Percentiles rank a stretch among this genome's conserved stretches.
phyloP scores from a whole-genome alignment of 1,140 invertebrate species.

The Drosophila sechellia region DNA sequence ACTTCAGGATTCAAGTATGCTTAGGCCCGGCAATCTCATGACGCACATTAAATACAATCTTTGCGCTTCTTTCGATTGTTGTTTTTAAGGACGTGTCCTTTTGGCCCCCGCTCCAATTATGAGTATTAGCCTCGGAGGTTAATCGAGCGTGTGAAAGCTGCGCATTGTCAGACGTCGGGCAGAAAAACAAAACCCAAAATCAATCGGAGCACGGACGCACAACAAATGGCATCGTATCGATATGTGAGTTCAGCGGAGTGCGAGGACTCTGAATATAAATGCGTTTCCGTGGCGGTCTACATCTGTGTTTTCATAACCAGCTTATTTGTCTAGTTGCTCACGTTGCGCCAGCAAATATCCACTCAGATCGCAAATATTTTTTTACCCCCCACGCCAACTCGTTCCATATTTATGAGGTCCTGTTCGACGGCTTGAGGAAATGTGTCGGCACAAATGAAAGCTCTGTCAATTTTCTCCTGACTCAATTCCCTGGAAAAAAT shows the following conservation, averaged over 20 bases:
- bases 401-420: constrained; percentile 27
- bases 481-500: constrained; percentile 2
- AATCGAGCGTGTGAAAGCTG: constrained; percentile 68
- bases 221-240: constrained; percentile 14
- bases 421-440: constrained; percentile 7
- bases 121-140: constrained; percentile 52
- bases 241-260: constrained; percentile 26
- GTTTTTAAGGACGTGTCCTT: constrained; percentile 9
- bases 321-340: constrained; percentile 46
- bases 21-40: not conserved
- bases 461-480: constrained; percentile 14
- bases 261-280: constrained; percentile 34
- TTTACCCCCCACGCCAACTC: not conserved
- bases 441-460: constrained; percentile 25
- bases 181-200: constrained; percentile 2
- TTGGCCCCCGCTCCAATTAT: constrained; percentile 42
- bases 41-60: constrained; percentile 14
- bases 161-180: constrained; percentile 35
- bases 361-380: not conserved
- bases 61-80: constrained; percentile 1
- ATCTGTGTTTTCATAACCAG: constrained; percentile 36
- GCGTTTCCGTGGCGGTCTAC: constrained; percentile 11
- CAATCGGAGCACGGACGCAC: constrained; percentile 4
- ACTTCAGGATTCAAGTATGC: too few relatives aligned
- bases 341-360: constrained; percentile 30